Percentiles rank a stretch among this genome's conserved stretches.
These are phyloP conservation scores for Antigone vipio DNA, from an alignment of 2,113 vertebrate genomes.

Conservation along the genomic window DNA sequence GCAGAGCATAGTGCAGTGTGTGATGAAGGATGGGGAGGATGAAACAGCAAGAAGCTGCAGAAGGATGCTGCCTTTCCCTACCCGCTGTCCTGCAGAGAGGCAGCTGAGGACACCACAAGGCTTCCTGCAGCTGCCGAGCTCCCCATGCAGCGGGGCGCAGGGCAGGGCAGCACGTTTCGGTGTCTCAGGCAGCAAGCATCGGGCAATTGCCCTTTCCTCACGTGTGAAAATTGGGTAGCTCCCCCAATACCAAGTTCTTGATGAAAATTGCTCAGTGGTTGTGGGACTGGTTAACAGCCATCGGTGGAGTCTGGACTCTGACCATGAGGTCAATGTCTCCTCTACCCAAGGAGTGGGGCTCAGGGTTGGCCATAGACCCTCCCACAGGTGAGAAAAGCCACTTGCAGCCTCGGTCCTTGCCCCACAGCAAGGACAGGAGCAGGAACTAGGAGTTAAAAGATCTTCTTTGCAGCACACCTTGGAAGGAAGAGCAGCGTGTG, in stretches of 20 bases:
- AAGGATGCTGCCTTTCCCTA: background rate
- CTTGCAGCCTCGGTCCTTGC: background rate
- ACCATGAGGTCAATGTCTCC: background rate
- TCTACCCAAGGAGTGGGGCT: accelerated
- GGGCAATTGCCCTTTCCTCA: background rate
- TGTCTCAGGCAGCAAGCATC: background rate
- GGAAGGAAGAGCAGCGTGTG: background rate
- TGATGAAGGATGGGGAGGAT: background rate
- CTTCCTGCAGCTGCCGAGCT: background rate
- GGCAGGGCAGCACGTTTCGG: background rate
- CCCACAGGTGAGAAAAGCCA: background rate
- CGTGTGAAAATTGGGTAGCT: background rate
- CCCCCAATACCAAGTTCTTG: accelerated
- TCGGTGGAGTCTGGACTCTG: background rate
- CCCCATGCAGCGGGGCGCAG: accelerated
- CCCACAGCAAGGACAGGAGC: background rate
- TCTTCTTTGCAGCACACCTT: background rate
- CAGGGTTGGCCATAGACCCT: background rate
- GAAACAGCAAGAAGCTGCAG: background rate
- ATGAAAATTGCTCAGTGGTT: background rate
- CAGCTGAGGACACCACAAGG: background rate
- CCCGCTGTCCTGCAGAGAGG: background rate
- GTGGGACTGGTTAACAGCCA: background rate
- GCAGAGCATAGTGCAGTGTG: background rate
- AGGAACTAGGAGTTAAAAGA: background rate